Evolutionary conservation across 2,797 vertebrate genomes (phyloP).

Genomic region (Sebastes steindachneri): DNA sequence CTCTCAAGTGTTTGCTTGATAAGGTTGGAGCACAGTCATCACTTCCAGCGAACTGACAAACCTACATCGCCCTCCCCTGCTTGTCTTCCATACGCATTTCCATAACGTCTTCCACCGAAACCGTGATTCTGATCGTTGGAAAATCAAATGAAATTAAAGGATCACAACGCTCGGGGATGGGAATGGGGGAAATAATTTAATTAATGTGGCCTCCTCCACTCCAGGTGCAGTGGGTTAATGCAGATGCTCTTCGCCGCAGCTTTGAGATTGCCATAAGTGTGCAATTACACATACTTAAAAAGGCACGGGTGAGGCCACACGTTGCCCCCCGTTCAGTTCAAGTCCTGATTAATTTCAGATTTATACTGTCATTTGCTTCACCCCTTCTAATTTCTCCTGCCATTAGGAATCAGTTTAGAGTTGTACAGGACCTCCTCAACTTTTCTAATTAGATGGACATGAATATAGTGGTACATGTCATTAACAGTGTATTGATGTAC

Average conservation of each 20-base stretch:
- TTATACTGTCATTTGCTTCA: slow-evolving; percentile 64
- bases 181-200: slow-evolving; percentile 60
- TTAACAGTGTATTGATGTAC: slow-evolving; percentile 70
- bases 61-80: slow-evolving; percentile 32
- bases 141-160: slow-evolving; percentile 75
- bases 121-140: slow-evolving; percentile 27
- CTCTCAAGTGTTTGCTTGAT: slow-evolving; percentile 83
- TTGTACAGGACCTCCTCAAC: slow-evolving; percentile 66
- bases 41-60: slow-evolving; percentile 63
- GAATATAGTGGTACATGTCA: slow-evolving; percentile 67
- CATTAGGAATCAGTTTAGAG: slow-evolving; percentile 59
- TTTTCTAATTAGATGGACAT: slow-evolving; percentile 78
- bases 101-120: slow-evolving; percentile 21
- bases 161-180: slow-evolving; percentile 44
- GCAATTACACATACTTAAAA: slow-evolving; percentile 77
- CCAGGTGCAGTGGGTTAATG: slow-evolving; percentile 69
- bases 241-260: slow-evolving; percentile 61
- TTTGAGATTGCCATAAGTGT: slow-evolving; percentile 72
- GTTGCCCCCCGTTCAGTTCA: slow-evolving; percentile 55
- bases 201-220: slow-evolving; percentile 63
- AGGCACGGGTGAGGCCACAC: slow-evolving; percentile 26
- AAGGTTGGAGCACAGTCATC: slow-evolving; percentile 79
- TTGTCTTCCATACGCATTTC: slow-evolving; percentile 37
- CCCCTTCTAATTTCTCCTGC: slow-evolving; percentile 64
- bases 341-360: slow-evolving; percentile 81